Evolutionary conservation across 1,140 invertebrate species (phyloP).

Genomic region (Babylonia areolata): DNA sequence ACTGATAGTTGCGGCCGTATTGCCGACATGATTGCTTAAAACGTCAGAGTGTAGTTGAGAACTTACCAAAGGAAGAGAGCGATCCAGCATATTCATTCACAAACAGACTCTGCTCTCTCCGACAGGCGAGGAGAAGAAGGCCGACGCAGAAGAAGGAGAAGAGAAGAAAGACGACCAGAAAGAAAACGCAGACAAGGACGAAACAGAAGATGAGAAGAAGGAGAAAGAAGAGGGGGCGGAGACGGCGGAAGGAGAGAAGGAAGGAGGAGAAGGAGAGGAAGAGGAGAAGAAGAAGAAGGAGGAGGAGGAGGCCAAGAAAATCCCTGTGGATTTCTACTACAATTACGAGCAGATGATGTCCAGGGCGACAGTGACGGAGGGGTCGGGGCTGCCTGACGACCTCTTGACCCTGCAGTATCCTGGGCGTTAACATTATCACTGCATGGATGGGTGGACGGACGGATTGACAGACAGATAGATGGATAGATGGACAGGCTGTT

Average conservation of each 20-base stretch:
- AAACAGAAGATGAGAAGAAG: not conserved
- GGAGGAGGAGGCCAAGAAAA: conserved; percentile 62
- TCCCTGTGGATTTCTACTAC: conserved; percentile 74
- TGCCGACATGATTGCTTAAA: no score
- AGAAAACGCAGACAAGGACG: conserved; percentile 19
- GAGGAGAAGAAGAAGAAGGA: conserved; percentile 11
- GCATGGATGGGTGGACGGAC: conserved; percentile 25
- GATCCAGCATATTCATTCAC: no score
- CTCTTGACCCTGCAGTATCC: conserved; percentile 71
- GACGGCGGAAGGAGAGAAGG: conserved; percentile 4
- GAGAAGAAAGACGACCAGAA: conserved; percentile 21
- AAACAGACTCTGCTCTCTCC: not conserved
- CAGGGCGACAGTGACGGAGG: conserved; percentile 63
- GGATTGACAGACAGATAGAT: not conserved
- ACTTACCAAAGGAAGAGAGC: no score
- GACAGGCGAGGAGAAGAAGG: not conserved
- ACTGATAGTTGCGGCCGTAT: no score
- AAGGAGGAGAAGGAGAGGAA: conserved; percentile 25
- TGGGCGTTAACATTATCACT: conserved; percentile 47
- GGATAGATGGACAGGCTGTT: no score
- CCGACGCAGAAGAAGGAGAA: not conserved
- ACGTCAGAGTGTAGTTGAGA: no score
- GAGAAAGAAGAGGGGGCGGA: conserved; percentile 33
- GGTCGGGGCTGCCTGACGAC: conserved; percentile 71
- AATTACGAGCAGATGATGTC: conserved; percentile 69